phyloP scores from a whole-genome alignment of 92 coral and sea anemone genomes.

The Plumapathes pennacea region DNA sequence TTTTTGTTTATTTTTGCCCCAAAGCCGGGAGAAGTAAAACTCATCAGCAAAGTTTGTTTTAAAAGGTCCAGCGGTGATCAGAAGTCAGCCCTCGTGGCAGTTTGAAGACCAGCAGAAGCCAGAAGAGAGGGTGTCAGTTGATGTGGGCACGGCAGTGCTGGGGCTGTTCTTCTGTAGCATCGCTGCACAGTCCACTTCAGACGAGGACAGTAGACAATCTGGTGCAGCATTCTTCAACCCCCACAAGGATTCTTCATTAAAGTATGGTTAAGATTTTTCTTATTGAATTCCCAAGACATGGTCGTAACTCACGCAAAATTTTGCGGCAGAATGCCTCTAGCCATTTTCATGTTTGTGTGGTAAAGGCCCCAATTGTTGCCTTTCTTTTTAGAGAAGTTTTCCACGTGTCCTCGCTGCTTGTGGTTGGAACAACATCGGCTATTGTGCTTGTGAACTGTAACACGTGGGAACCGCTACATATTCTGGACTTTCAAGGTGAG shows the following conservation, averaged over 20 bases:
- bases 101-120: neutral
- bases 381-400: slow-evolving; percentile 66
- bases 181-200: slow-evolving; percentile 5
- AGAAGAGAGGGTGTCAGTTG: neutral
- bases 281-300: slow-evolving; percentile 8
- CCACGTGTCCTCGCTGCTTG: slow-evolving; percentile 72
- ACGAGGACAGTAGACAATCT: no score
- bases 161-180: slow-evolving; percentile 46
- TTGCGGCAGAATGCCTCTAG: no score
- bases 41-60: neutral
- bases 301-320: slow-evolving; percentile 18
- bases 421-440: slow-evolving; percentile 81
- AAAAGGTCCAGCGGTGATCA: slow-evolving; percentile 51
- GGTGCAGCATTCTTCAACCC: no score
- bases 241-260: no score
- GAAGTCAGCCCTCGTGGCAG: slow-evolving; percentile 64
- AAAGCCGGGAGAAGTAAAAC: no score
- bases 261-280: no score
- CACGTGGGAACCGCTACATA: slow-evolving; percentile 74
- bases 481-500: slow-evolving; percentile 82
- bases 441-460: slow-evolving; percentile 69
- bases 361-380: no score
- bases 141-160: slow-evolving; percentile 36
- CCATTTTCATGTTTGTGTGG: no score
- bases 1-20: no score